A percentile compares a stretch with the other conserved stretches of the same genome.
Evolutionary conservation across 2,113 vertebrate genomes (phyloP).

Genomic region (Anhinga rufa): DNA sequence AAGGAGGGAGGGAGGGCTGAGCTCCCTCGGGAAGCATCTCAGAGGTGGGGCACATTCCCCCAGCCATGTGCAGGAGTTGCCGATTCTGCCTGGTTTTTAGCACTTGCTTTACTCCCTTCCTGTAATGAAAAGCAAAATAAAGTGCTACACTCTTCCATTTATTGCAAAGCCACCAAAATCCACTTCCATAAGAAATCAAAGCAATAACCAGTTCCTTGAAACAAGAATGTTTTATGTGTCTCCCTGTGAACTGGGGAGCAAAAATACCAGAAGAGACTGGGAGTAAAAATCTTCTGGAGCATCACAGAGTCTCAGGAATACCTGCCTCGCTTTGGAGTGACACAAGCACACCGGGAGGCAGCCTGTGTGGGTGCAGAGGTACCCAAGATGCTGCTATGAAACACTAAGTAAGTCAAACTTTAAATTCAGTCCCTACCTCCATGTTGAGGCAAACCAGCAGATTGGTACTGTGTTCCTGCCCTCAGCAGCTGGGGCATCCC

Average conservation of each 20-base stretch:
- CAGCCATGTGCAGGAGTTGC: background rate
- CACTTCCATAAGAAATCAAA: background rate
- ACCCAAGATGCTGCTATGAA: background rate
- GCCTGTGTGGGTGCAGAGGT: background rate
- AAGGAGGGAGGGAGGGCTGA: background rate
- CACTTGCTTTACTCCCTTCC: background rate
- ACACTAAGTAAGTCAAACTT: background rate
- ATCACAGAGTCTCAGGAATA: background rate
- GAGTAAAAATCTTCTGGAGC: background rate
- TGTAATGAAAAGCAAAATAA: background rate
- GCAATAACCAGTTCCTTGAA: background rate
- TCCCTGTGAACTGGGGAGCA: background rate
- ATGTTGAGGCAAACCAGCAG: fast-evolving
- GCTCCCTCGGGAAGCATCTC: background rate
- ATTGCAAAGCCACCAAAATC: background rate
- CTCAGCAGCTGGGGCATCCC: background rate
- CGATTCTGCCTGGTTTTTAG: background rate
- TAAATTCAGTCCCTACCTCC: background rate
- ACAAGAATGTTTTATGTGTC: background rate
- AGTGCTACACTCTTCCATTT: background rate
- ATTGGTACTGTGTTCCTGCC: background rate
- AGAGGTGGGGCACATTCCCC: background rate
- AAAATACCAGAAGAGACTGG: background rate
- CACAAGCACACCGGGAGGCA: fast-evolving
- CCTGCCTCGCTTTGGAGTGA: fast-evolving